Percentiles rank a stretch among this genome's conserved stretches.
Evolutionary conservation across 2,113 vertebrate genomes (phyloP).

Genomic region (Marmota flaviventris): DNA sequence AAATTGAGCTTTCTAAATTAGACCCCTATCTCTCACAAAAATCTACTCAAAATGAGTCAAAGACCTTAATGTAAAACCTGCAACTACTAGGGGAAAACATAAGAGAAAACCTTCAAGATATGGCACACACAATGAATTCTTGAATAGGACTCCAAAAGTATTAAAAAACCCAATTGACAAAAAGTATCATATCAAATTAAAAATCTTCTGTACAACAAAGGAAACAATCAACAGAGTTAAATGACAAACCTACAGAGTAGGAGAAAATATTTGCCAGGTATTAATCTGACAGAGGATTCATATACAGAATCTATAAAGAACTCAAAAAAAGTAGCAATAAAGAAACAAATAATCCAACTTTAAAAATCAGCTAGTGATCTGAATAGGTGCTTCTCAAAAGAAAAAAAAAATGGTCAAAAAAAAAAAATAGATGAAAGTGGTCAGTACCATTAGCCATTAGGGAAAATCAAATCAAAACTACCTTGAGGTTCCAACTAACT

Average conservation of each 20-base stretch:
- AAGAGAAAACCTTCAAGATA: background rate
- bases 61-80: background rate
- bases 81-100: background rate
- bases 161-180: background rate
- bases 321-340: background rate
- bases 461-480: no score
- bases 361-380: no score
- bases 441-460: no score
- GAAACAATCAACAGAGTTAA: background rate
- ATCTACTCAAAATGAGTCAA: background rate
- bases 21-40: background rate
- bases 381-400: no score
- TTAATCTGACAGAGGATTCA: background rate
- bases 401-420: no score
- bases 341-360: no score
- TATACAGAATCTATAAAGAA: background rate
- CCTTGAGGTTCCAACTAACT: no score
- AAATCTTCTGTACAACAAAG: background rate
- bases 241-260: background rate
- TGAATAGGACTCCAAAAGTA: background rate
- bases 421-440: no score
- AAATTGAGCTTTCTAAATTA: background rate
- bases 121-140: background rate
- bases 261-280: background rate
- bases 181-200: background rate